Evolutionary conservation across 2,113 vertebrate genomes (phyloP).

Genomic region (Prietella phreatophila): DNA sequence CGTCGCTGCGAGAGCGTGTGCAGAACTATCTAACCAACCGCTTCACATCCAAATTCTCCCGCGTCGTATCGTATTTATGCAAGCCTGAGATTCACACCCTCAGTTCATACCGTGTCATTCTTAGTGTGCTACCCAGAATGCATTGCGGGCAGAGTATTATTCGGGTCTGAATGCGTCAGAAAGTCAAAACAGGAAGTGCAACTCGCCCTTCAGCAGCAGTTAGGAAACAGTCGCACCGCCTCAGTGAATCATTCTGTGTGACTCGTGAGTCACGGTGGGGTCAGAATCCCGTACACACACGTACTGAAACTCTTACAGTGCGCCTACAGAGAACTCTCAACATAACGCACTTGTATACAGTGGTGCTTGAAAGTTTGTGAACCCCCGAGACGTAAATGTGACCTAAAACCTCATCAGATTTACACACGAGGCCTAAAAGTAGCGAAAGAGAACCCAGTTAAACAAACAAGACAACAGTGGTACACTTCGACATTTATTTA

Average conservation of each 20-base stretch:
- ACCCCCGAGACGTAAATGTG: no score
- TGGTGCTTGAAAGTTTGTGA: no score
- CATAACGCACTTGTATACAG: no score
- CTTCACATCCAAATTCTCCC: no score
- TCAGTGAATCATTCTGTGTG: not conserved
- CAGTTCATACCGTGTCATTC: not conserved
- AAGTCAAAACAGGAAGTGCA: slow-evolving; percentile 9
- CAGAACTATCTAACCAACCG: no score
- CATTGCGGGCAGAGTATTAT: not conserved
- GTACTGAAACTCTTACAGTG: not conserved
- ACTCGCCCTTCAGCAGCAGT: not conserved
- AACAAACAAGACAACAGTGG: no score
- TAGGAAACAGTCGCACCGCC: not conserved
- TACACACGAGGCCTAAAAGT: no score
- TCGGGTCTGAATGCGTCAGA: not conserved
- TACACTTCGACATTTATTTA: no score
- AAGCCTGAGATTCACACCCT: not conserved
- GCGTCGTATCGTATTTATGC: not conserved
- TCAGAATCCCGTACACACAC: not conserved
- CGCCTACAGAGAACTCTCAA: not conserved
- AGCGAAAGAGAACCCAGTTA: no score
- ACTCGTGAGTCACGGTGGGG: no score
- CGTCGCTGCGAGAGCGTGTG: no score
- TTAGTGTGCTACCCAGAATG: not conserved
- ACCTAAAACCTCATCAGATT: no score